phyloP scores from a whole-genome alignment of 1,140 invertebrate genomes.

The Anagrus nilaparvatae region DNA sequence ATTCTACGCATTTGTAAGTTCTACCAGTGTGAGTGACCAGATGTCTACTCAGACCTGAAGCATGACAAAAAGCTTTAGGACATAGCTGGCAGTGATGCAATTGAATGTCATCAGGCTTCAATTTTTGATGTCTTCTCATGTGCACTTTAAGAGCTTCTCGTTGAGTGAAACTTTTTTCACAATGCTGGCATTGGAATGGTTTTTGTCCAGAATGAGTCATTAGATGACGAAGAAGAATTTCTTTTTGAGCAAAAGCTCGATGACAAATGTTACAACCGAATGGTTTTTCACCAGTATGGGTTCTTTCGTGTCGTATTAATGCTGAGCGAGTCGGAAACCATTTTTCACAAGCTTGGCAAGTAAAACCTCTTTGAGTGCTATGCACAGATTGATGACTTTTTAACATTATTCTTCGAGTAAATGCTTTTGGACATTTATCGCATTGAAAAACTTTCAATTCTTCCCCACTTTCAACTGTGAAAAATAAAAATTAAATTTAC shows the following conservation, averaged over 20 bases:
- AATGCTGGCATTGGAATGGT: slow-evolving; percentile 68
- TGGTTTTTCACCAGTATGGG: slow-evolving; percentile 65
- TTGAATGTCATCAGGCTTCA: slow-evolving; percentile 46
- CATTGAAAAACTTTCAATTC: slow-evolving; percentile 47
- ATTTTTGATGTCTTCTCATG: slow-evolving; percentile 48
- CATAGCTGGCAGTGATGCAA: slow-evolving; percentile 58
- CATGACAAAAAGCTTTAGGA: slow-evolving; percentile 56
- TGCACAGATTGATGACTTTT: slow-evolving; percentile 53
- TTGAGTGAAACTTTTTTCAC: slow-evolving; percentile 63
- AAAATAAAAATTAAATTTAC: neutral
- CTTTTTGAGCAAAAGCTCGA: slow-evolving; percentile 64
- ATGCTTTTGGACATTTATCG: slow-evolving; percentile 45
- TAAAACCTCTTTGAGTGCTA: slow-evolving; percentile 48
- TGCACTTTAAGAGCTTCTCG: slow-evolving; percentile 55
- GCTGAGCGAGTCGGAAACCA: slow-evolving; percentile 73
- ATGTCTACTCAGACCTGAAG: slow-evolving; percentile 60
- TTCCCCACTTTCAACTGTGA: slow-evolving; percentile 30
- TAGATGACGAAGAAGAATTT: slow-evolving; percentile 71
- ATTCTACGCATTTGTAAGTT: slow-evolving; percentile 54
- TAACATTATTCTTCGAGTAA: slow-evolving; percentile 45
- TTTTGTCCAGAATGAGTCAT: slow-evolving; percentile 78
- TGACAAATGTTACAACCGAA: slow-evolving; percentile 63
- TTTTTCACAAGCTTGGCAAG: slow-evolving; percentile 62
- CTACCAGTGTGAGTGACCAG: slow-evolving; percentile 57
- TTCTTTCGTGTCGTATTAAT: slow-evolving; percentile 65